Evolutionary conservation across 2,113 vertebrate genomes (phyloP), one percentile per base, ranked within the genome.

Genomic region (Labrus mixtus): DNA sequence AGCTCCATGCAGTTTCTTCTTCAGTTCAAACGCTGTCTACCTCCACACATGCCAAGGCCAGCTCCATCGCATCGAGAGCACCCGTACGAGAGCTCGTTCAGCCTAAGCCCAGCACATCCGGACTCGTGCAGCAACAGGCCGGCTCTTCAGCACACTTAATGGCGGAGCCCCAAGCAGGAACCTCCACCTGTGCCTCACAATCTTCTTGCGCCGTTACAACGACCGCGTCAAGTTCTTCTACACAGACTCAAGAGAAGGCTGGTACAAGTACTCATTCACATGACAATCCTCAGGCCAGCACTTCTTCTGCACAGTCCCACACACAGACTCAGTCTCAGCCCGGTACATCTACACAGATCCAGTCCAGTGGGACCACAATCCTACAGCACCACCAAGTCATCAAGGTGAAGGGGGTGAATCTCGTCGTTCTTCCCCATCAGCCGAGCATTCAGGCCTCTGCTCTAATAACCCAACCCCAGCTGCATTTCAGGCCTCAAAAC

Each of bases 201-300:
- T 20, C 19, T 45, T 69, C 64, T 23, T 59, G 48, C 50, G 59
- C 39, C 0, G 48, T 43, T n/a, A 23, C 81, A 59, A 73, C 51
- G n/a, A 61, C 62, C 23, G 46, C 46, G 3, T 61, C 65, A 2
- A 41, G 20, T 55, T 76, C 73, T 48, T 88, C 66, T 25, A 57
- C 63, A 50, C 64, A 76, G 33, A 73, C 78, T 69, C 63, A 67
- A 71, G 64, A 79, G 43, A 71, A 36, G 57, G 74, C 83, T 1
- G 50, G 54, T 61, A 57, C 72, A 23, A 84, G 81, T 58, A 51
- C 50, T 58, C 48, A 36, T 19, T 57, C 67, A 17, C 75, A 68
- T 63, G 87, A 81, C 66, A 77, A 86, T 70, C 85, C 77, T 85
- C 89, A 89, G 85, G 83, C 89, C 48, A 85, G 88, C 29, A 83